Evolutionary conservation across 2,797 vertebrate genomes (phyloP).

Genomic region (Remorina albescens): DNA sequence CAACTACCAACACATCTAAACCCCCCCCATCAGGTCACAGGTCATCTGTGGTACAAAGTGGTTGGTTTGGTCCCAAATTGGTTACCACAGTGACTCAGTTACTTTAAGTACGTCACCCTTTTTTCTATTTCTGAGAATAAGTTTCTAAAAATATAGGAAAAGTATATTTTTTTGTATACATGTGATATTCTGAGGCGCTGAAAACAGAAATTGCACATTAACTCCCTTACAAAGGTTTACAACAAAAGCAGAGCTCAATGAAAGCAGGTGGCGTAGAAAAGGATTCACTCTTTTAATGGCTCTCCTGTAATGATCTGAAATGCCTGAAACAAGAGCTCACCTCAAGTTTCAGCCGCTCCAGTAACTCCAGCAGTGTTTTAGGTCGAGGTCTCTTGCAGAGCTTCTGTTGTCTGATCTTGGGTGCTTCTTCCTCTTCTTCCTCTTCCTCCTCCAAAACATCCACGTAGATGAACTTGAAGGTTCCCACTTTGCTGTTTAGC

Average conservation of each 20-base stretch:
- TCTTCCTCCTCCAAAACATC: constrained; percentile 88
- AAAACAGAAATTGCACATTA: neutral
- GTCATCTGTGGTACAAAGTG: neutral
- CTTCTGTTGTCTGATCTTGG: constrained; percentile 85
- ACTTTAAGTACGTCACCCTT: neutral
- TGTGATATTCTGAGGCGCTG: neutral
- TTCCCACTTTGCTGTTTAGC: constrained; percentile 95
- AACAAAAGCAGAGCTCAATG: neutral
- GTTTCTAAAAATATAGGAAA: neutral
- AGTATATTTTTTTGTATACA: neutral
- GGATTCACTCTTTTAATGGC: neutral
- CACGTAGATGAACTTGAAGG: constrained; percentile 99
- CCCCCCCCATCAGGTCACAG: neutral
- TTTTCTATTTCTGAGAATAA: neutral
- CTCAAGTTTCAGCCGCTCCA: constrained; percentile 91
- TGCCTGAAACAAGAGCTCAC: constrained; percentile 74
- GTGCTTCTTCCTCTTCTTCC: constrained; percentile 83
- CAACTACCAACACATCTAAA: neutral
- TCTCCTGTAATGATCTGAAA: neutral
- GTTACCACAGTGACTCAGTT: neutral
- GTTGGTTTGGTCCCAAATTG: neutral
- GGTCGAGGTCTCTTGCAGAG: constrained; percentile 85
- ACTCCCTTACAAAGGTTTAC: neutral
- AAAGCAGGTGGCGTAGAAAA: neutral
- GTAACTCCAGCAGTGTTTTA: constrained; percentile 90